Evolutionary conservation across 2,113 vertebrate genomes (phyloP), one percentile per base, ranked within the genome.

Genomic region (Clarias magur): DNA sequence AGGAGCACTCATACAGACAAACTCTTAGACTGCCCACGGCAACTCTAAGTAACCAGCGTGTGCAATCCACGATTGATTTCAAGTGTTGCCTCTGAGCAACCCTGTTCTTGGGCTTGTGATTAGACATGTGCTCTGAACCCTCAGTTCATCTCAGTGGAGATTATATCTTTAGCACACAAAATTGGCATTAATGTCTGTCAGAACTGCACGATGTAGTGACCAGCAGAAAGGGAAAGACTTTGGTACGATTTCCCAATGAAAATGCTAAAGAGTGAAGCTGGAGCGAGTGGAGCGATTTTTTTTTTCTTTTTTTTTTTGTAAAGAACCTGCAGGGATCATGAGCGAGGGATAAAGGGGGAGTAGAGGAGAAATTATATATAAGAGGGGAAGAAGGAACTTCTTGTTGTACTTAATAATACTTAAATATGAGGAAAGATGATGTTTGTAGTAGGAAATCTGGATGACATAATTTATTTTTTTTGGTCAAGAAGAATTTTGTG

Each of bases 61-160:
- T 57, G 34, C 23, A 75, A 9, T 19, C 30, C 54, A 75, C 8
- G 38, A 48, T 25, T 21, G 15, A 73, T 59, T 34, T 59, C 5
- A 59, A 42, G 15, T 11, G 21, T 42, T 75, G 17, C 68, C 63
- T n/a, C 23, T 10, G 25, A 73, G 54, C 54, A 34, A n/a, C 27
- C 34, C 38, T 23, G 23, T 84, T 21, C 56, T 57, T 34, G 21
- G 83, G 25, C 27, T 59, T 72, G 27, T 57, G 82, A 70, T 56
- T 56, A 84, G 82, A 84, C 82, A 38, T 75, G 30, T 75, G 54
- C n/a, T 80, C 78, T 59, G 16, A 59, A 80, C 15, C 54, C 54
- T 54, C 1, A n/a, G 75, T 56, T 56, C 23, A 8, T 56, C 56
- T 80, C 30, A 38, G 15, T 17, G 4, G 8, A 63, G 56, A 59